Evolutionary conservation across 2,888 invertebrate species (phyloP).

Genomic region (Heteromyza rotundicornis): DNA sequence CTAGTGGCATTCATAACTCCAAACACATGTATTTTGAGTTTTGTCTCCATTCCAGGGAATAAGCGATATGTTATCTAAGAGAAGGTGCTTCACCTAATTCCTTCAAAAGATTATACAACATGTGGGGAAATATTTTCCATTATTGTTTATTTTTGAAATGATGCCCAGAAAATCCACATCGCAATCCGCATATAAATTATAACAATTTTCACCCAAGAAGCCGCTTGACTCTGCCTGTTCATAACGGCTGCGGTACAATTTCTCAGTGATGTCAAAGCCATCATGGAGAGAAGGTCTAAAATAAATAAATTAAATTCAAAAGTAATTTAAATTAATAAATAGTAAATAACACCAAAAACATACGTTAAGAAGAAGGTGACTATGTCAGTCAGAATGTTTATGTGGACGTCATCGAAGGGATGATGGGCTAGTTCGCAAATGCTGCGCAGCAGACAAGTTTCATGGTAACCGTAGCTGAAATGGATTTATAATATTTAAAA

Average conservation of each 20-base stretch:
- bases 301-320: too few relatives aligned
- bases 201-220: constrained; percentile 52
- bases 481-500: constrained; percentile 16
- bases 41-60: too few relatives aligned
- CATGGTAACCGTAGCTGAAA: constrained; percentile 66
- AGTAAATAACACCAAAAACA: constrained; percentile 34
- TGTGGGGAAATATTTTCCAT: too few relatives aligned
- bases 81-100: too few relatives aligned
- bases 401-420: constrained; percentile 66
- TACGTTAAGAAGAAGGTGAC: constrained; percentile 74
- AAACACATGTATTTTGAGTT: too few relatives aligned
- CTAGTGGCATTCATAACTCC: too few relatives aligned
- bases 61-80: too few relatives aligned
- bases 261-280: constrained; percentile 65
- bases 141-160: too few relatives aligned
- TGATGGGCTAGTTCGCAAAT: constrained; percentile 73
- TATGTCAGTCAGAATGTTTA: constrained; percentile 71
- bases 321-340: constrained; percentile 8
- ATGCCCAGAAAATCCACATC: too few relatives aligned
- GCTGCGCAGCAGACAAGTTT: constrained; percentile 70
- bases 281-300: constrained; percentile 66
- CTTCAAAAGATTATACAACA: too few relatives aligned
- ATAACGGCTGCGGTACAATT: constrained; percentile 49
- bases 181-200: constrained; percentile 51
- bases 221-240: constrained; percentile 56